Base-by-base conservation (phyloP, 2,888 invertebrate genomes). In the Ecliptopera silaceata region DNA sequence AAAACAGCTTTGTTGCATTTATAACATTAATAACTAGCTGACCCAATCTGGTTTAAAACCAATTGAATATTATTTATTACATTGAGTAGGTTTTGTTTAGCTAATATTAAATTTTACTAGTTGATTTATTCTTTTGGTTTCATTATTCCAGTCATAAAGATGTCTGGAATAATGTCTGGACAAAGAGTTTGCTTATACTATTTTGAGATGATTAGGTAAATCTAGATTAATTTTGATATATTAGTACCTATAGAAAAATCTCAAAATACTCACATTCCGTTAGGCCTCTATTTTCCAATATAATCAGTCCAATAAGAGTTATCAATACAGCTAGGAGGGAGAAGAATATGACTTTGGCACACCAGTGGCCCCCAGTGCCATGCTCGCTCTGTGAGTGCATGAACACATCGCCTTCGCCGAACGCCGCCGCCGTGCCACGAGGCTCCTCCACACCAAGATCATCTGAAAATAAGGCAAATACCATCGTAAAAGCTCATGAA, bases 311-410 rank as follows among this genome's bases (percentile, higher is more conserved):
- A 77, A 96, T 93, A 56, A 96, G 92, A 43, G 95, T 94, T 58
- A 95, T 82, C 29, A 97, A 92, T 52, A 95, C 92, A 45, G 94
- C 94, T 66, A 97, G 91, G 20, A 97, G 85, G 1, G 94, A 86
- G 76, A 97, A 96, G 84, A 97, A 97, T 71, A 97, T 93, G 53
- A 97, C 91, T 86, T 96, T 96, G 31, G 96, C 96, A 83, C 96
- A 96, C 93, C 96, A 94, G 76, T 96, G 96, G 29, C 96, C 97
- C 39, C 96, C 96, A 12, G 96, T 95, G 41, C 94, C 94, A 68
- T 93, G 94, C 38, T 96, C 96, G 68, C 95, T 94, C 46, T 95
- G 93, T 18, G 96, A 93, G 78, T 97, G 96, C 74, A 97, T 94
- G 70, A 94, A 94, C 59, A 95, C 92, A 83, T 96, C 96, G 49